Evolutionary conservation across 1,140 invertebrate genomes (phyloP).

Genomic region (Venustaconcha ellipsiformis): DNA sequence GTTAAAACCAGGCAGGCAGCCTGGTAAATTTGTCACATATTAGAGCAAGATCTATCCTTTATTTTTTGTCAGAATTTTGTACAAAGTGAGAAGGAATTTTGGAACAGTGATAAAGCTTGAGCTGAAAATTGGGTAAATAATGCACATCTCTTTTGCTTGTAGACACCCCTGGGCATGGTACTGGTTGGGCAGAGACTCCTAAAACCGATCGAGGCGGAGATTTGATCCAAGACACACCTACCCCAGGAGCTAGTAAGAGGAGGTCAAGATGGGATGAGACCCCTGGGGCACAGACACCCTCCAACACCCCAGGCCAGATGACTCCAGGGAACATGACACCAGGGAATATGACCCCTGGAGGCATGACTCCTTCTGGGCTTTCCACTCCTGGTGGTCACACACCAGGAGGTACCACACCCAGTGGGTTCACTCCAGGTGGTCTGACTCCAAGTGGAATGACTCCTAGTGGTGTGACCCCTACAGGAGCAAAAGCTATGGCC

Average conservation of each 20-base stretch:
- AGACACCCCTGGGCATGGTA: constrained; percentile 95
- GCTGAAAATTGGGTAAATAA: no score
- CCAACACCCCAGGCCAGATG: constrained; percentile 56
- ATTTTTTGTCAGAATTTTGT: no score
- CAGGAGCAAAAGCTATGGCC: constrained; percentile 96
- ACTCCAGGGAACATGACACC: constrained; percentile 57
- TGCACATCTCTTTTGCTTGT: constrained; percentile 30
- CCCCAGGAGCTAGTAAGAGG: constrained; percentile 92
- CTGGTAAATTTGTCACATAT: no score
- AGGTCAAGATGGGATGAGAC: constrained; percentile 98
- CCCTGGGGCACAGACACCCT: constrained; percentile 69
- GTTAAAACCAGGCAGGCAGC: no score
- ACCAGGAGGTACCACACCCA: constrained; percentile 72
- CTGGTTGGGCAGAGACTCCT: constrained; percentile 96
- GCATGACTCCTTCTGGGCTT: constrained; percentile 73
- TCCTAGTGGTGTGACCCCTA: constrained; percentile 81
- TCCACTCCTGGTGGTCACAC: constrained; percentile 45
- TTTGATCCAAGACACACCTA: constrained; percentile 71
- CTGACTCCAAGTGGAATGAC: constrained; percentile 64
- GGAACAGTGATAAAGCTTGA: no score
- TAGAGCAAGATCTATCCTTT: no score
- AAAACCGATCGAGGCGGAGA: constrained; percentile 84
- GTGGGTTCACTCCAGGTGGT: constrained; percentile 72
- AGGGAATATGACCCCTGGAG: constrained; percentile 70
- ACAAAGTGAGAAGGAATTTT: no score